Evolutionary conservation across 2,113 vertebrate genomes (phyloP).

Genomic region (Podarcis muralis): DNA sequence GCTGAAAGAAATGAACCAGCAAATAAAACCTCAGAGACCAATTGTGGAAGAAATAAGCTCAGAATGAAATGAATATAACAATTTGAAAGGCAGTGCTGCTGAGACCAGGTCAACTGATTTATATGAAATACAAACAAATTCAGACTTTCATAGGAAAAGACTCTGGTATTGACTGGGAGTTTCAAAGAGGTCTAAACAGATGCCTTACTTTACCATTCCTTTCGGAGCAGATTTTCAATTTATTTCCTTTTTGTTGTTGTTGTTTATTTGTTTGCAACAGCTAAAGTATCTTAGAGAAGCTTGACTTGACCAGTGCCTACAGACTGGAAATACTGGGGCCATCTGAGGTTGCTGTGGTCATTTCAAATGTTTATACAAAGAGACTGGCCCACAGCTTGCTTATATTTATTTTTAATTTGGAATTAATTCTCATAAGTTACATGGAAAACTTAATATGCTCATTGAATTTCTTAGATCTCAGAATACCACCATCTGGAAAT

Average conservation of each 20-base stretch:
- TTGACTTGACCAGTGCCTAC: neutral
- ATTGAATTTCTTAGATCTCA: neutral
- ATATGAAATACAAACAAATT: constrained; percentile 30
- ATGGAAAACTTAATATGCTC: neutral
- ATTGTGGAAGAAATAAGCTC: constrained; percentile 18
- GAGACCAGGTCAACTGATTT: constrained; percentile 22
- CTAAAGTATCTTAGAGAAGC: neutral
- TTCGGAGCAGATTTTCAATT: neutral
- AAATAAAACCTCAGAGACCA: constrained; percentile 33
- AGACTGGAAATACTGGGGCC: neutral
- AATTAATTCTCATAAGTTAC: neutral
- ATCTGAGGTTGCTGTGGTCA: neutral
- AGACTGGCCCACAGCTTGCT: neutral
- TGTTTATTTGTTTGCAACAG: neutral
- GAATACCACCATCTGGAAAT: neutral
- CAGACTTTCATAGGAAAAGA: constrained; percentile 25
- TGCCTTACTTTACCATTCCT: neutral
- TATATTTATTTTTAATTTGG: neutral
- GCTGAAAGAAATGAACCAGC: constrained; percentile 33
- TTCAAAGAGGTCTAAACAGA: neutral
- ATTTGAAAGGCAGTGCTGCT: constrained; percentile 24
- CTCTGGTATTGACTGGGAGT: neutral
- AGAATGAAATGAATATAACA: constrained; percentile 33
- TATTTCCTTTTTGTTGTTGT: neutral
- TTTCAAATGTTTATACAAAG: neutral